These are phyloP conservation scores for Nasonia oneida DNA, from an alignment of 2,888 invertebrate genomes.

Conservation along the genomic window DNA sequence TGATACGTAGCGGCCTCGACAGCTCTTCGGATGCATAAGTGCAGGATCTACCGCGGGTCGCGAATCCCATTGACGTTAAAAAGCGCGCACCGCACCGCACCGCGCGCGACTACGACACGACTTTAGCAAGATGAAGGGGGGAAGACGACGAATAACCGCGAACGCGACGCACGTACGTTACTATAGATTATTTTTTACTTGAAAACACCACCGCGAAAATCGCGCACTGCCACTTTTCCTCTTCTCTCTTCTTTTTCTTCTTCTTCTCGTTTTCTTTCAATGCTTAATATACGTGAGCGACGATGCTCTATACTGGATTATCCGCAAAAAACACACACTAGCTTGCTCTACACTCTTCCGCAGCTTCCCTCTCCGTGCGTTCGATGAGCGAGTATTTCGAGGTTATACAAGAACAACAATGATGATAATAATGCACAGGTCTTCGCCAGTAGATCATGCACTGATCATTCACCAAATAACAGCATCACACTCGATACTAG, in stretches of 20 bases:
- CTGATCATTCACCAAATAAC: conserved; percentile 10
- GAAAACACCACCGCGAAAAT: conserved; percentile 9
- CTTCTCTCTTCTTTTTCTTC: neutral
- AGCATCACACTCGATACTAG: conserved; percentile 7
- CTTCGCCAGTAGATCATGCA: neutral
- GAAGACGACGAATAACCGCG: conserved; percentile 58
- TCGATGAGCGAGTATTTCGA: conserved; percentile 29
- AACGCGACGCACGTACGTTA: conserved; percentile 6
- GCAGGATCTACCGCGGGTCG: conserved; percentile 70
- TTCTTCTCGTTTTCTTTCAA: neutral
- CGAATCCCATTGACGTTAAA: conserved; percentile 74
- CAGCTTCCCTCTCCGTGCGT: neutral
- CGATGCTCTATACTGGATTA: neutral
- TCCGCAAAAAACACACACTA: conserved; percentile 9
- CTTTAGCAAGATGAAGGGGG: conserved; percentile 27
- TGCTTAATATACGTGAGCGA: neutral
- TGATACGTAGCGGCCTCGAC: conserved; percentile 71
- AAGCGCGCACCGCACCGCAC: conserved; percentile 63
- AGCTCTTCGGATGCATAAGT: conserved; percentile 73
- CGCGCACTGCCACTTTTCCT: conserved; percentile 4
- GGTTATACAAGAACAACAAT: conserved; percentile 18
- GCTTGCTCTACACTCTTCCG: neutral
- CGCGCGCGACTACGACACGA: conserved; percentile 54
- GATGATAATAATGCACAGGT: neutral
- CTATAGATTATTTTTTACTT: neutral